These are phyloP conservation scores for Lagopus leucura DNA, from an alignment of 2,113 vertebrate genomes.

Conservation along the genomic window DNA sequence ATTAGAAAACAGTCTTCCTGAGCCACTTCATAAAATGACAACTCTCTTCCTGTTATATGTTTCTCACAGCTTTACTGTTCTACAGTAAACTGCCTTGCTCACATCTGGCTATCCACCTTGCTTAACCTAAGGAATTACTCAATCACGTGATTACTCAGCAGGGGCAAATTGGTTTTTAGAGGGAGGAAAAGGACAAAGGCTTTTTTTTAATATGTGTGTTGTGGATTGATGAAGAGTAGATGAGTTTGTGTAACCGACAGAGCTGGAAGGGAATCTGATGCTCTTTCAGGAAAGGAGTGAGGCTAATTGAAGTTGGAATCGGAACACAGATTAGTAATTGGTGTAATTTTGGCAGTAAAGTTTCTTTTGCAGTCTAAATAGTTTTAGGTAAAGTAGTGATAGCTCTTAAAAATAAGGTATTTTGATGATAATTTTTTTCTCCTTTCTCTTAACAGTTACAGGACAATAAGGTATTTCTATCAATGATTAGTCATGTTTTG, in stretches of 20 bases:
- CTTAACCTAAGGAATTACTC: neutral
- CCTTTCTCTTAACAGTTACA: conserved; percentile 84
- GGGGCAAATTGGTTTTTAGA: neutral
- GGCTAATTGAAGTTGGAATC: neutral
- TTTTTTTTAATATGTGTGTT: neutral
- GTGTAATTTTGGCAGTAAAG: neutral
- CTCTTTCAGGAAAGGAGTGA: neutral
- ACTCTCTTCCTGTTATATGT: neutral
- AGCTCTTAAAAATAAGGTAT: neutral
- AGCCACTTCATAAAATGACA: neutral
- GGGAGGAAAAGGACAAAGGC: neutral
- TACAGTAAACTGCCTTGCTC: neutral
- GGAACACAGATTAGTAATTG: neutral
- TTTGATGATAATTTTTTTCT: neutral
- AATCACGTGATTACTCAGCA: neutral
- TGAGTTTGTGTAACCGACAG: neutral
- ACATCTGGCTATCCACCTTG: neutral
- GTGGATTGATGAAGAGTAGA: neutral
- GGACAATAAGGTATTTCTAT: conserved; percentile 93
- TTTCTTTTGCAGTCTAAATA: neutral
- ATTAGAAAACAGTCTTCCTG: neutral
- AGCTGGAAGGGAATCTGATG: neutral
- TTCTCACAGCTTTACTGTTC: neutral
- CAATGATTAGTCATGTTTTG: conserved; percentile 92
- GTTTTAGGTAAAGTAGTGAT: neutral